phyloP scores from a whole-genome alignment of 2,888 invertebrate genomes.

The Drosophila mimetica region DNA sequence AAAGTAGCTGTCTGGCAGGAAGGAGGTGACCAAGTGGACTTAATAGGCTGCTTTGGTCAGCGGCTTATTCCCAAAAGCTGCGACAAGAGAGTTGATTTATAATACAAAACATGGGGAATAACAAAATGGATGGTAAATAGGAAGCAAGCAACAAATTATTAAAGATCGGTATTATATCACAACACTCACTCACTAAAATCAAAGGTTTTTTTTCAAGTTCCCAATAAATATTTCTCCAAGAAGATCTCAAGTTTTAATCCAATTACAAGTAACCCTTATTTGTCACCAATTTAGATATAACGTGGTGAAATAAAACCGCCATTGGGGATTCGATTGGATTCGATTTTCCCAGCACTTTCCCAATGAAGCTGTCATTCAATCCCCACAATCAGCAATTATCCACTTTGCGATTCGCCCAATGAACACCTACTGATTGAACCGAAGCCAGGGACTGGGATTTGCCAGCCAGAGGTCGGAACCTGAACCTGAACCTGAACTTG shows the following conservation, averaged over 20 bases:
- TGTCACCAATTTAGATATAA: background rate
- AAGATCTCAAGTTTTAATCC: background rate
- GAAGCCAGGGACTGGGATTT: background rate
- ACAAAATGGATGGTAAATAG: no score
- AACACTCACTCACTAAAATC: no score
- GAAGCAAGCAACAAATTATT: no score
- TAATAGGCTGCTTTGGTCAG: slow-evolving; percentile 34
- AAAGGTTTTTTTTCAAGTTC: no score
- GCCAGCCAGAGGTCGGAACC: background rate
- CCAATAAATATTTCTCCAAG: background rate
- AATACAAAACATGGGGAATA: no score
- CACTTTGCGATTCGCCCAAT: slow-evolving; percentile 1
- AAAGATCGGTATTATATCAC: no score
- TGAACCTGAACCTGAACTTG: background rate
- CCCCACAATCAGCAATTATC: slow-evolving; percentile 16
- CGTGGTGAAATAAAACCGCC: no score
- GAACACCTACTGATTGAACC: slow-evolving; percentile 1
- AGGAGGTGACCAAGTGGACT: slow-evolving; percentile 23
- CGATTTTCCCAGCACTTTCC: background rate
- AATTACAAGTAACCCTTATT: background rate
- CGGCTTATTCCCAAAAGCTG: slow-evolving; percentile 1
- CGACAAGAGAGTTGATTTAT: slow-evolving; percentile 1
- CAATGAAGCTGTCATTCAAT: background rate
- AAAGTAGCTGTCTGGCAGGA: background rate
- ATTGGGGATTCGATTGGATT: background rate